Conservation (phyloP, 2,797 vertebrate species). For the Toxotes lorentzi region DNA sequence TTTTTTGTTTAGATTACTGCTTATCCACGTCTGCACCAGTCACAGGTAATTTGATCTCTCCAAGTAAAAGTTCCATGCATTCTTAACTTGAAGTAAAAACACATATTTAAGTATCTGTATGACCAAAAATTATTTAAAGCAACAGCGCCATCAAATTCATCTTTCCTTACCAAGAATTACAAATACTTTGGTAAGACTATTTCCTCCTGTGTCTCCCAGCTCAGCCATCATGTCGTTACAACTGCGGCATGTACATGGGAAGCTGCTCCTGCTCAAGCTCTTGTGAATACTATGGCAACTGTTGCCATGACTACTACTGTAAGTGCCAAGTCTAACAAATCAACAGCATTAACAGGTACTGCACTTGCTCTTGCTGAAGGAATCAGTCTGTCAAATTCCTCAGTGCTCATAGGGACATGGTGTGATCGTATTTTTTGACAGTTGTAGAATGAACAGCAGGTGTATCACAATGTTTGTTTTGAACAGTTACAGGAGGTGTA, state of each 20-base stretch:
- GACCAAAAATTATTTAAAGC: too few relatives aligned
- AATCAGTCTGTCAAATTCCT: background rate
- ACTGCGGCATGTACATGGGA: slow-evolving; percentile 40
- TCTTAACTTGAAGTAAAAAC: too few relatives aligned
- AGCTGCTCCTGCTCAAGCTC: slow-evolving; percentile 66
- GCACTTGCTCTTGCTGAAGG: background rate
- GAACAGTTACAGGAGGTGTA: too few relatives aligned
- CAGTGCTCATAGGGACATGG: background rate
- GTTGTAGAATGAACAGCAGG: background rate
- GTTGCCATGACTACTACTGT: slow-evolving; percentile 67
- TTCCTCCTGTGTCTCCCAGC: slow-evolving; percentile 12
- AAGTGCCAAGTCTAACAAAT: slow-evolving; percentile 36
- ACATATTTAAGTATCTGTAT: too few relatives aligned
- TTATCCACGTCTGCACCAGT: background rate
- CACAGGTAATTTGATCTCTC: too few relatives aligned
- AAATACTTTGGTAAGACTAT: too few relatives aligned
- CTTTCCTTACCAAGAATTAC: too few relatives aligned
- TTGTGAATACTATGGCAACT: slow-evolving; percentile 64
- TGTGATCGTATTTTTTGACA: background rate
- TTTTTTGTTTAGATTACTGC: slow-evolving; percentile 16
- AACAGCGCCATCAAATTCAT: too few relatives aligned
- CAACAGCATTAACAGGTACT: background rate
- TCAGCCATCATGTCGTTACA: slow-evolving; percentile 1
- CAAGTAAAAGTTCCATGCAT: too few relatives aligned
- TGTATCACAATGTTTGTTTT: background rate